Conservation (phyloP, 2,888 invertebrate genomes). For the Podotricha telesiphe region DNA sequence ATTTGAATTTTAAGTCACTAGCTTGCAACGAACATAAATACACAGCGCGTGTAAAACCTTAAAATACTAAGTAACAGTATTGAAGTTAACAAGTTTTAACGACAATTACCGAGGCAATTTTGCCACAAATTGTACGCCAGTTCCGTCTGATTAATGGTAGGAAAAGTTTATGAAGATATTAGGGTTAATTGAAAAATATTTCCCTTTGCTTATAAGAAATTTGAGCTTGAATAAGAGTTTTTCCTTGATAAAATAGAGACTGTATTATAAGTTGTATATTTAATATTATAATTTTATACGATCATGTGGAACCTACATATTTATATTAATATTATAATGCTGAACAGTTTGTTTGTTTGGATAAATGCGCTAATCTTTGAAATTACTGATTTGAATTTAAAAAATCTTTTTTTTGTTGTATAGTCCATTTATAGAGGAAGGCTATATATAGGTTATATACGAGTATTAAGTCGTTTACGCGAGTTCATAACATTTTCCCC, state of each 20-base stretch:
- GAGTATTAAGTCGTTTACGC: too few species aligned
- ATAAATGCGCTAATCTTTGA: too few species aligned
- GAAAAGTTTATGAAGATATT: constrained; percentile 44
- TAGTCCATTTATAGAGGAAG: too few species aligned
- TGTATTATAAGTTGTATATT: constrained; percentile 6
- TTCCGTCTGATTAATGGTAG: constrained; percentile 47
- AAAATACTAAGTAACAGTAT: constrained; percentile 5
- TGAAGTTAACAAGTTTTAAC: constrained; percentile 42
- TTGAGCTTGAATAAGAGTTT: constrained; percentile 12
- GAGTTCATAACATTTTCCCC: too few species aligned
- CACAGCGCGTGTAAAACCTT: neutral
- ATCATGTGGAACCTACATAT: too few species aligned
- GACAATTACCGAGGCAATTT: constrained; percentile 47
- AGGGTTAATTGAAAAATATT: constrained; percentile 48
- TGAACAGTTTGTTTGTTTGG: too few species aligned
- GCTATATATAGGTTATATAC: too few species aligned
- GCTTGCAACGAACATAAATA: neutral
- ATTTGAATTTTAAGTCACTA: too few species aligned
- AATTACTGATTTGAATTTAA: too few species aligned
- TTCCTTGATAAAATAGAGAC: neutral
- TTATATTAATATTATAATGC: too few species aligned
- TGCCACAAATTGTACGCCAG: constrained; percentile 47
- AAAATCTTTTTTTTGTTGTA: too few species aligned
- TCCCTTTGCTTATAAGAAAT: constrained; percentile 33
- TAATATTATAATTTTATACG: neutral